Base-by-base conservation (phyloP, 2,888 invertebrate species). In the Chouioia cunea region DNA sequence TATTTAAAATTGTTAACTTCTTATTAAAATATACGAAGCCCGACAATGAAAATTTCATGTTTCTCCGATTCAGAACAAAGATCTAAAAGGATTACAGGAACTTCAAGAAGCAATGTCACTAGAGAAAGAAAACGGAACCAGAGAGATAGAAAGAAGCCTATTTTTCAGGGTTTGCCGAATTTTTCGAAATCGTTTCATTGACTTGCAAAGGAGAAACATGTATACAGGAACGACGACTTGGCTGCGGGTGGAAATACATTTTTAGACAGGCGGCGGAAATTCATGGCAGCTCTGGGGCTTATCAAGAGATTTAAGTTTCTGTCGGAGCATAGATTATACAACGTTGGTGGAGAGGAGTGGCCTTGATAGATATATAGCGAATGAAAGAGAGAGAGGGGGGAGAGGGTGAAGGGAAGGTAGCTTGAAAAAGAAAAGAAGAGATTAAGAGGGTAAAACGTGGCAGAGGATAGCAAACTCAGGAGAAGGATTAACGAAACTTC, bases 271-370 rank as follows among this genome's bases (percentile, higher is more conserved):
- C 60, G 64, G 52, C 16, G 70, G 52, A 66, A 60, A 68, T 65
- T 53, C 18, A 66, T 65, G 68, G 47, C 56, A 57, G 74, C 68
- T 73, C 74, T 65, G 74, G 78, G 78, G 81, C 81, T 83, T 83
- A 83, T 83, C 80, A 82, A 79, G 81, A 80, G 80, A 78, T 82
- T 82, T 79, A 83, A 82, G 80, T 82, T 80, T 81, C 77, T 77
- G 76, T 79, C 68, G 74, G 77, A 76, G 60, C 58, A 47, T 16
- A 46, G 47, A 73, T 22, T 36, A 69, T 50, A 68, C 43, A 71
- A 59, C 22, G 27, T 48, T 16, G 70, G 16, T 18, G 14, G 46
- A 48, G 76, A 72, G 72, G 75, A 77, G 75, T 74, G 72, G 36
- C 36, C 36, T 36, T 36, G 36, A 36, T 36, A 36, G 36, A 36